Evolutionary conservation across 2,797 vertebrate genomes (phyloP).

Genomic region (Esox lucius): DNA sequence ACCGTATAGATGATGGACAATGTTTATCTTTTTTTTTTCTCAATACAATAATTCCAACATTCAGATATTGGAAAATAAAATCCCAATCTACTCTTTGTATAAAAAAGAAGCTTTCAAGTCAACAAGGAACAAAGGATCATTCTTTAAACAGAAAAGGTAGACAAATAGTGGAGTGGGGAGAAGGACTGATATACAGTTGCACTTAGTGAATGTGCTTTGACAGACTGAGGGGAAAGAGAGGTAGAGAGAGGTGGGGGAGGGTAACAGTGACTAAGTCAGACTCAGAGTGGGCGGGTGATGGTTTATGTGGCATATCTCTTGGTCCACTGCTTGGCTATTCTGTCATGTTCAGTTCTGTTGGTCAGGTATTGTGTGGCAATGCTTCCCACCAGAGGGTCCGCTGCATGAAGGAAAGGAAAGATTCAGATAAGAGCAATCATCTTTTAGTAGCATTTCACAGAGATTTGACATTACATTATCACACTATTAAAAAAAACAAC

Average conservation of each 20-base stretch:
- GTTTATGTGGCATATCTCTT: slow-evolving; percentile 92
- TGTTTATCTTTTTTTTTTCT: slow-evolving; percentile 76
- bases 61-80: slow-evolving; percentile 94
- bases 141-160: slow-evolving; percentile 87
- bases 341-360: slow-evolving; percentile 96
- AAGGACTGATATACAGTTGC: slow-evolving; percentile 78
- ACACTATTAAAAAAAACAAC: slow-evolving; percentile 2
- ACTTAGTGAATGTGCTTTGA: slow-evolving; percentile 98
- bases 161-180: slow-evolving; percentile 78
- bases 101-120: slow-evolving; percentile 94
- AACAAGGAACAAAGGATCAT: slow-evolving; percentile 83
- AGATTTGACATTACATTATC: not conserved
- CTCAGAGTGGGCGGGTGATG: not conserved
- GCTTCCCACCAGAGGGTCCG: slow-evolving; percentile 93
- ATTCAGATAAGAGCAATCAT: not conserved
- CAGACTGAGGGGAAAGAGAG: slow-evolving; percentile 80
- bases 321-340: slow-evolving; percentile 97
- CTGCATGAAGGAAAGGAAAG: slow-evolving; percentile 59
- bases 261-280: slow-evolving; percentile 27
- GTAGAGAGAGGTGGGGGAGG: slow-evolving; percentile 59
- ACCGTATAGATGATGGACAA: slow-evolving; percentile 85
- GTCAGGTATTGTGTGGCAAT: slow-evolving; percentile 96
- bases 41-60: slow-evolving; percentile 90
- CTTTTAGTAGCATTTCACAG: not conserved
- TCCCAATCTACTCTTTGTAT: slow-evolving; percentile 86